Percentiles rank a stretch among this genome's conserved stretches.
Conservation (phyloP, 1,140 invertebrate genomes). For the Conopomorpha cramerella region DNA sequence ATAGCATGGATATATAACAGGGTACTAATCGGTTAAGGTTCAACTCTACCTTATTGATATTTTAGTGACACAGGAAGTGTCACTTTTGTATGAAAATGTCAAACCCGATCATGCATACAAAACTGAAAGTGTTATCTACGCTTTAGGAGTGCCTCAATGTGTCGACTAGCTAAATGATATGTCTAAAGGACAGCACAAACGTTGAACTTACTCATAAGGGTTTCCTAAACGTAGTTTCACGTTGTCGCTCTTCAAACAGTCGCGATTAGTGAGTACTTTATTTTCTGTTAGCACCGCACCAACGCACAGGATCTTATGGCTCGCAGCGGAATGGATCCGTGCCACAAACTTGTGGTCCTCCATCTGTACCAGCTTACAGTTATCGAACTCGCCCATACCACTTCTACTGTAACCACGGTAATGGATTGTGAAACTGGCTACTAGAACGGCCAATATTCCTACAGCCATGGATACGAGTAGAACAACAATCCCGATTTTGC, state of each 20-base stretch:
- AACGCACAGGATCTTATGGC: slow-evolving; percentile 30
- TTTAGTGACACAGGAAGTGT: no score
- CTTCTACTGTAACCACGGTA: slow-evolving; percentile 15
- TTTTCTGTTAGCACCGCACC: slow-evolving; percentile 25
- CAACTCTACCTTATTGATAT: no score
- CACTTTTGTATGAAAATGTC: no score
- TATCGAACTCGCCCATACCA: slow-evolving; percentile 13
- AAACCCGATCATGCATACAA: no score
- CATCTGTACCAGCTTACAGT: slow-evolving; percentile 27
- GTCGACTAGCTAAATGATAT: no score
- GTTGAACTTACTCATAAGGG: slow-evolving; percentile 25
- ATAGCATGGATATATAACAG: no score
- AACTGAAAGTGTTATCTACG: no score
- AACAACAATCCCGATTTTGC: slow-evolving; percentile 26
- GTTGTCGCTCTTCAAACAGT: slow-evolving; percentile 27
- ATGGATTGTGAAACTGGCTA: slow-evolving; percentile 29
- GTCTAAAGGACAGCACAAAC: no score
- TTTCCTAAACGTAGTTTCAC: slow-evolving; percentile 26
- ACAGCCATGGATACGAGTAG: slow-evolving; percentile 25
- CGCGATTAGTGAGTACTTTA: slow-evolving; percentile 25
- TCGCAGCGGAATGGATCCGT: slow-evolving; percentile 27
- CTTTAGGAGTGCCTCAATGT: no score
- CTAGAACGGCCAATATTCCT: slow-evolving; percentile 21
- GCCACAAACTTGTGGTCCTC: slow-evolving; percentile 30
- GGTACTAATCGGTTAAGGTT: no score